Evolutionary conservation across 2,888 invertebrate species (phyloP).

Genomic region (Anagyrus pseudococci): DNA sequence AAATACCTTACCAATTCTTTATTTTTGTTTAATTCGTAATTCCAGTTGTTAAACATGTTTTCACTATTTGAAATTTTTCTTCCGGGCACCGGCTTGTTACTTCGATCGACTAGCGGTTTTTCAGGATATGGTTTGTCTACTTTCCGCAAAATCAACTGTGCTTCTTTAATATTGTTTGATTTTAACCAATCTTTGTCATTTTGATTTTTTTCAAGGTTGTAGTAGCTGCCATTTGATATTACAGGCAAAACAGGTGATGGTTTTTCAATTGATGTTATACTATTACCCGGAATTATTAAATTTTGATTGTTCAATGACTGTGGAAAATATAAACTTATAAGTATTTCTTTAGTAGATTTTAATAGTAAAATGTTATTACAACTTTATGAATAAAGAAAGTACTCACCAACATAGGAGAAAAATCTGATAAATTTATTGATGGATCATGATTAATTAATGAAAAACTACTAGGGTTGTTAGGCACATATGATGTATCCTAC

Average conservation of each 20-base stretch:
- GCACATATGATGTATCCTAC: neutral
- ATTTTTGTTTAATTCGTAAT: neutral
- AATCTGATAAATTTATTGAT: neutral
- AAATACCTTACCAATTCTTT: conserved; percentile 30
- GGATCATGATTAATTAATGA: neutral
- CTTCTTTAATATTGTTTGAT: conserved; percentile 41
- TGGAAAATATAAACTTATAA: neutral
- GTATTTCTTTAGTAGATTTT: no score
- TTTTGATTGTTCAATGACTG: neutral
- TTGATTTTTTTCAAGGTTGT: neutral
- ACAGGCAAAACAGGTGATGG: neutral
- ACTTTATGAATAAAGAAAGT: no score
- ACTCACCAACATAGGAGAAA: neutral
- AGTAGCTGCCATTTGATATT: neutral
- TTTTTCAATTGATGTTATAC: no score
- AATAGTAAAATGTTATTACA: no score
- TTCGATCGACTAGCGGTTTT: conserved; percentile 51
- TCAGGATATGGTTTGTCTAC: neutral
- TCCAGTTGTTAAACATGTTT: neutral
- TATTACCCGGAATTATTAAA: no score
- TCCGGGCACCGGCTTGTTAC: conserved; percentile 47
- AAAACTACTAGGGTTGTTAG: neutral
- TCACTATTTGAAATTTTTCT: conserved; percentile 4
- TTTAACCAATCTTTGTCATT: neutral
- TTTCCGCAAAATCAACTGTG: conserved; percentile 20